phyloP scores from a whole-genome alignment of 1,140 invertebrate genomes.

The Anastrepha obliqua region DNA sequence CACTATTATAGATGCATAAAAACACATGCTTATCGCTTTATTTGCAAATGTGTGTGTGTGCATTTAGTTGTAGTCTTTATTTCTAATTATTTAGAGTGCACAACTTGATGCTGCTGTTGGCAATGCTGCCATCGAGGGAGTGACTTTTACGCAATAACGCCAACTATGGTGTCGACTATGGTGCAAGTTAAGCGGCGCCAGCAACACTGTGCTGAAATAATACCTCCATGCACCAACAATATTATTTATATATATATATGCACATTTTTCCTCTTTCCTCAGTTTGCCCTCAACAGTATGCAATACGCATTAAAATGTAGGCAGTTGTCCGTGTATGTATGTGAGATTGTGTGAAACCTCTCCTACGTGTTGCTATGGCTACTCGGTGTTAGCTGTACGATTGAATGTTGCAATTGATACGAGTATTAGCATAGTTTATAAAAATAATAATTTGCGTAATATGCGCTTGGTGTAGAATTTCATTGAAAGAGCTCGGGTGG shows the following conservation, averaged over 20 bases:
- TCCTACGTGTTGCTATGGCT: neutral
- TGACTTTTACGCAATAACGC: constrained; percentile 13
- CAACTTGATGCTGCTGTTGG: constrained; percentile 16
- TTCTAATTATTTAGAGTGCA: constrained; percentile 47
- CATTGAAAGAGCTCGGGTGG: too few species aligned
- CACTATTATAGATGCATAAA: too few species aligned
- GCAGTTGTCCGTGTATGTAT: neutral
- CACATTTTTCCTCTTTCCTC: neutral
- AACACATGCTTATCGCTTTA: too few species aligned
- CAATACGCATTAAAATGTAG: neutral
- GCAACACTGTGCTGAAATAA: constrained; percentile 9
- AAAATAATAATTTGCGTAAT: too few species aligned
- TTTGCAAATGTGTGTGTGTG: neutral
- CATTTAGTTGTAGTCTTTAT: constrained; percentile 25
- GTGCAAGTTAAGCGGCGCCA: constrained; percentile 21
- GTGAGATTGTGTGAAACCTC: neutral
- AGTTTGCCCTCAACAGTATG: constrained; percentile 26
- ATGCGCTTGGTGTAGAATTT: too few species aligned
- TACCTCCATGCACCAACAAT: neutral
- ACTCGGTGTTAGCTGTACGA: neutral
- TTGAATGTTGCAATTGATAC: too few species aligned
- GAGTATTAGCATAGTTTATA: too few species aligned
- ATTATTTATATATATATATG: neutral
- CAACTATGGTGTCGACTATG: neutral
- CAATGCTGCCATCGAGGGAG: constrained; percentile 28